Conservation (phyloP, 2,797 vertebrate genomes). For the Manis javanica region DNA sequence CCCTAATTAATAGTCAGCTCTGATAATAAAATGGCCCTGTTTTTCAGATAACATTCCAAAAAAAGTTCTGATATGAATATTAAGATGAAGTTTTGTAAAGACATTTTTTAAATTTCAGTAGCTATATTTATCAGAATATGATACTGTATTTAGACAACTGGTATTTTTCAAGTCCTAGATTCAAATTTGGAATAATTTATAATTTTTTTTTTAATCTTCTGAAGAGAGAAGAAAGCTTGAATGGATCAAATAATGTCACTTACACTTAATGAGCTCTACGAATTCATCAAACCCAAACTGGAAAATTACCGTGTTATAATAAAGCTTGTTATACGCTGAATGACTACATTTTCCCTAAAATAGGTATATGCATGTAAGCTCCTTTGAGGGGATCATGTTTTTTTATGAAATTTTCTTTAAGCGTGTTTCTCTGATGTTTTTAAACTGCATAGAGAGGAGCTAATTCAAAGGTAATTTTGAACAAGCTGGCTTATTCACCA, state of each 20-base stretch:
- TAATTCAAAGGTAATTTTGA: background rate
- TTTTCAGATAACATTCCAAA: conserved; percentile 79
- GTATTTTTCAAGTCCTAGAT: conserved; percentile 77
- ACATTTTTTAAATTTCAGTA: conserved; percentile 70
- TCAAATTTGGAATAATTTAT: conserved; percentile 66
- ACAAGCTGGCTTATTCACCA: background rate
- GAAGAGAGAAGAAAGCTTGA: conserved; percentile 21
- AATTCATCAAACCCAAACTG: conserved; percentile 24
- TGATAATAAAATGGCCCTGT: conserved; percentile 76
- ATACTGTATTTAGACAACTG: conserved; percentile 80
- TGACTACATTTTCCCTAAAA: background rate
- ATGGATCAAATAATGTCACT: conserved; percentile 34
- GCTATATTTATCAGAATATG: conserved; percentile 81
- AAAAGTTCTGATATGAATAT: conserved; percentile 80
- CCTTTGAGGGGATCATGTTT: background rate
- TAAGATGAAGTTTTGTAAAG: conserved; percentile 80
- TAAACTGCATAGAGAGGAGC: background rate
- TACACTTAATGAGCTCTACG: background rate
- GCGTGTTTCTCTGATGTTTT: background rate
- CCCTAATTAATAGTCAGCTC: conserved; percentile 83
- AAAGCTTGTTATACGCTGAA: background rate
- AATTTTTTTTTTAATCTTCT: conserved; percentile 45
- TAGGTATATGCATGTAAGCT: background rate
- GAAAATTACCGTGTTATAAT: background rate
- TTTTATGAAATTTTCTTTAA: conserved; percentile 31